A percentile compares a stretch with the other conserved stretches of the same genome.
Conservation (phyloP, 2,888 invertebrate genomes). For the Rhamphomyia laevipes region DNA sequence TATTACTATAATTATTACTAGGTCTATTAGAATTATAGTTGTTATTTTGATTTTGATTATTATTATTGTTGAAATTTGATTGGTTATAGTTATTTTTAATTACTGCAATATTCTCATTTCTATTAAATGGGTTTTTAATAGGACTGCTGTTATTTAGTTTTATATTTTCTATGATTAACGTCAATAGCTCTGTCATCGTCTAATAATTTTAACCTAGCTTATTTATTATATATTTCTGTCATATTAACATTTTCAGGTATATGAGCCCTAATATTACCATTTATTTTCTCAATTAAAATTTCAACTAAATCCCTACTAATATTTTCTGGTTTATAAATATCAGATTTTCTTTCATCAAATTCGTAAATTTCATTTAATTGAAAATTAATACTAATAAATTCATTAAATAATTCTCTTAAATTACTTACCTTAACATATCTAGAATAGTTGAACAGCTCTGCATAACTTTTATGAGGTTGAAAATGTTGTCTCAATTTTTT, state of each 20-base stretch:
- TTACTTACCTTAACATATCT: background rate
- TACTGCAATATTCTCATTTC: too few relatives aligned
- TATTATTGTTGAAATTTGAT: too few relatives aligned
- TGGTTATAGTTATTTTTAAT: too few relatives aligned
- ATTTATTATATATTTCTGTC: background rate
- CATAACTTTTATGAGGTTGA: background rate
- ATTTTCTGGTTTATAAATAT: background rate
- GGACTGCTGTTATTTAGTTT: background rate
- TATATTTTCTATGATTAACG: background rate
- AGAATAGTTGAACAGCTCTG: background rate
- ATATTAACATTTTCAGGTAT: background rate
- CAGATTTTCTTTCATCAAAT: background rate
- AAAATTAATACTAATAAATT: background rate
- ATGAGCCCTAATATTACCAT: conserved; percentile 2
- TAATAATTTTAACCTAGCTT: background rate
- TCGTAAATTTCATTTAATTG: background rate
- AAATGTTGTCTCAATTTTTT: background rate
- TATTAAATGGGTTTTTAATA: too few relatives aligned
- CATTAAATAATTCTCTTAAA: background rate
- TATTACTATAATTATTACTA: too few relatives aligned
- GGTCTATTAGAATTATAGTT: too few relatives aligned
- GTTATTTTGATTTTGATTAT: too few relatives aligned
- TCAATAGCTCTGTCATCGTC: background rate
- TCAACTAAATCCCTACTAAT: conserved; percentile 12
- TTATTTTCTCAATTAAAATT: conserved; percentile 1